Percentiles rank a stretch among this genome's conserved stretches.
Conservation (phyloP, 1,140 invertebrate species). For the Euschistus heros region DNA sequence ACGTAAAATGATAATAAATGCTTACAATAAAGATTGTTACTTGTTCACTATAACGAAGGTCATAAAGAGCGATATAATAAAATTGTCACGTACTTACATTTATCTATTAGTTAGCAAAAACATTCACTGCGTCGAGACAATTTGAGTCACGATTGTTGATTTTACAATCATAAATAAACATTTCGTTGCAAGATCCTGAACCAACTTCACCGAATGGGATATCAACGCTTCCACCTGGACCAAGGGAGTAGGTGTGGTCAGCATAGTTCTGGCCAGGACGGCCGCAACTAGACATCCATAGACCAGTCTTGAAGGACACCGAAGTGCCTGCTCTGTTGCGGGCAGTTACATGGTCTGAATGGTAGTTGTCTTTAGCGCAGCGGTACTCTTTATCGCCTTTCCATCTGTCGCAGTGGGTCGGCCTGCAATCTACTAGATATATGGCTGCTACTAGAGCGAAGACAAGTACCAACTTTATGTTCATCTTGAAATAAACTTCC, state of each 20-base stretch:
- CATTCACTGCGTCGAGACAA: background rate
- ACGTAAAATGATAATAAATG: no score
- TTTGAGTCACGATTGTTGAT: background rate
- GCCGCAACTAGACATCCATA: background rate
- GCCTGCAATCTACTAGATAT: background rate
- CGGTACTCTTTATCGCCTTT: background rate
- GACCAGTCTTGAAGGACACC: background rate
- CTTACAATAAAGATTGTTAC: no score
- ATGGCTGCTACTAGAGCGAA: background rate
- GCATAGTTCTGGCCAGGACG: background rate
- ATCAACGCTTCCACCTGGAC: background rate
- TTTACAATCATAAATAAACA: background rate
- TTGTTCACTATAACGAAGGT: no score
- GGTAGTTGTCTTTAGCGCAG: constrained; percentile 1
- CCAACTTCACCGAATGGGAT: background rate
- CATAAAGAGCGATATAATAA: no score
- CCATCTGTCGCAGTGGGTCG: background rate
- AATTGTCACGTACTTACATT: no score
- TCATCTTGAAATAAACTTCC: no score
- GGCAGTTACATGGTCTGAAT: background rate
- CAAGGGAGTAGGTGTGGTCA: background rate
- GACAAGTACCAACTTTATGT: no score
- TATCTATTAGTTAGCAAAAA: background rate
- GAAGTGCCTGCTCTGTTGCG: background rate
- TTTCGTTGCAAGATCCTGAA: background rate